Evolutionary conservation across 2,113 vertebrate genomes (phyloP).

Genomic region (Orycteropus afer): DNA sequence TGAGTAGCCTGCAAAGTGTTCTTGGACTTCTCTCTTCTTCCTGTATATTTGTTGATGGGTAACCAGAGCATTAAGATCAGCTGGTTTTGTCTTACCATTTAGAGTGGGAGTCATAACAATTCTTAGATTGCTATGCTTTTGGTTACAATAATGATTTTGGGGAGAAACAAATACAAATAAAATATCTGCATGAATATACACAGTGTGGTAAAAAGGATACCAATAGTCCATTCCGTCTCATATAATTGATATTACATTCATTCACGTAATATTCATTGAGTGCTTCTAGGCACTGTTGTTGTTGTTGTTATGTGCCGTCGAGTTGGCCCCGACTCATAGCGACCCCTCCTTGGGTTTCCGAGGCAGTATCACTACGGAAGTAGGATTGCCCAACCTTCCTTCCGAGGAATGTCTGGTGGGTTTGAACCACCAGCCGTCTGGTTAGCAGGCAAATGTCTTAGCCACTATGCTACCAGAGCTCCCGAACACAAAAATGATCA

Average conservation of each 20-base stretch:
- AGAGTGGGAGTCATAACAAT: neutral
- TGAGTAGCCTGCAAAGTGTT: neutral
- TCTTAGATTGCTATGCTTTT: slow-evolving; percentile 1
- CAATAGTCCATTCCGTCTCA: neutral
- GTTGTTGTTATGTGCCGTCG: too few relatives aligned
- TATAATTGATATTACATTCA: neutral
- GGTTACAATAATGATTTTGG: neutral
- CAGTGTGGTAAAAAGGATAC: neutral
- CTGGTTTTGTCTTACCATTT: neutral
- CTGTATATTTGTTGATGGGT: neutral
- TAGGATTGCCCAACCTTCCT: too few relatives aligned
- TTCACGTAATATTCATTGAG: neutral
- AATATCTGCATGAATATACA: neutral
- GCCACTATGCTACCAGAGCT: too few relatives aligned
- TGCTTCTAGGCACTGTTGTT: neutral
- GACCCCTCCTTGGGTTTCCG: too few relatives aligned
- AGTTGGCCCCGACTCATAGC: too few relatives aligned
- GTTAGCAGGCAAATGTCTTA: too few relatives aligned
- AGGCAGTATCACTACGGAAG: too few relatives aligned
- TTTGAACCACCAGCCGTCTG: too few relatives aligned
- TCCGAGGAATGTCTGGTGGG: too few relatives aligned
- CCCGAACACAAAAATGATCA: neutral
- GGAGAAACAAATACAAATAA: neutral
- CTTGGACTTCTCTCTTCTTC: neutral
- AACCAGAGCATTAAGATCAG: neutral